Evolutionary conservation across 2,888 invertebrate species (phyloP), one percentile per base, ranked within the genome.

Genomic region (Clivina fossor): DNA sequence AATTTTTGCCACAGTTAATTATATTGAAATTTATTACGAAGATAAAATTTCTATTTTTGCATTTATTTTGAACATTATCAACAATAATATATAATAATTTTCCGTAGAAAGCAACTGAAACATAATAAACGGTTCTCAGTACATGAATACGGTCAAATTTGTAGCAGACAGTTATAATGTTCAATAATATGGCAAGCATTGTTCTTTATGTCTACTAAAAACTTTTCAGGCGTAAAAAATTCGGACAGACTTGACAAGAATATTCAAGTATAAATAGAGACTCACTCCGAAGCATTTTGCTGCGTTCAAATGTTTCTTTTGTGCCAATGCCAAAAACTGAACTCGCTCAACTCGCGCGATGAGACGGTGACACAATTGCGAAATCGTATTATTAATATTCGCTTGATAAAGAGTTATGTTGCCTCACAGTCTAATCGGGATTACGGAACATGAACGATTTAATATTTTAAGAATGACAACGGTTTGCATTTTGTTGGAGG

Each of bases 241-340:
- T 44, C 44, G 16, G 44, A 43, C 43, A 43, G 43, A 44, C 44
- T 44, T 44, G 44, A 44, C 44, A 44, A 44, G 44, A 44, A 44
- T 44, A 44, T 44, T 44, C 44, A 44, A 44, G 44, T 30, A 44
- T 44, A 44, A 44, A 44, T 44, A 44, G 44, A 44, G 32, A 44
- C 44, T 28, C 44, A n/a, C n/a, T n/a, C n/a, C n/a, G n/a, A n/a
- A n/a, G n/a, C n/a, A n/a, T n/a, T n/a, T n/a, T n/a, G 44, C 19
- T 20, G 19, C 32, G 44, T 32, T 44, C 32, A 44, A 44, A 44
- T 44, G 44, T 44, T 44, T 44, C 44, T 44, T 44, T 44, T 44
- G 44, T 44, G 18, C 44, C 16, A 32, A 20, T 44, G 44, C 44
- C 44, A 44, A 44, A 44, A 44, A 44, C 44, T 44, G 44, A 44